Evolutionary conservation across 1,140 invertebrate genomes (phyloP).

Genomic region (Drosophila orosa): DNA sequence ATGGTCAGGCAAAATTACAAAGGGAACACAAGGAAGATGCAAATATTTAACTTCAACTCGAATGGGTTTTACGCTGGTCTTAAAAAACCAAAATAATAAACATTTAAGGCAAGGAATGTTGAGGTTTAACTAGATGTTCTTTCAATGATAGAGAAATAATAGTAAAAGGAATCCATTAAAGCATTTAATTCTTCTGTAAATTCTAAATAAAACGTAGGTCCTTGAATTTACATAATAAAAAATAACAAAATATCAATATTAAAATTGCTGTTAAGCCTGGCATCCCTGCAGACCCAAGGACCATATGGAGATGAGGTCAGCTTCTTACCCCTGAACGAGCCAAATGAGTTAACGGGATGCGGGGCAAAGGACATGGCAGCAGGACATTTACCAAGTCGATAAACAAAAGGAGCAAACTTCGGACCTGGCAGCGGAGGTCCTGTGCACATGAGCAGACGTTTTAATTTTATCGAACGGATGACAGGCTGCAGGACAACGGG

Average conservation of each 20-base stretch:
- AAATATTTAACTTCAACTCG: constrained; percentile 9
- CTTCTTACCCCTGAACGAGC: constrained; percentile 3
- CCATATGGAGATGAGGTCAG: constrained; percentile 32
- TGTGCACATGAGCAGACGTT: constrained; percentile 74
- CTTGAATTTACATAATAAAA: too few relatives aligned
- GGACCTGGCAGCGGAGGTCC: constrained; percentile 39
- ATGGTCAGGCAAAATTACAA: constrained; percentile 49
- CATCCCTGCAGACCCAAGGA: background rate
- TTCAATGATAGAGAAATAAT: background rate
- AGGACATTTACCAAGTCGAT: constrained; percentile 63
- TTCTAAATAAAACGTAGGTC: too few relatives aligned
- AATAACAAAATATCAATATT: background rate
- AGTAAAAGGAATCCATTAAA: too few relatives aligned
- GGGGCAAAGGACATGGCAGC: constrained; percentile 21
- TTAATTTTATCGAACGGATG: constrained; percentile 79
- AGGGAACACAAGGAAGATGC: constrained; percentile 22
- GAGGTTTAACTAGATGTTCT: background rate
- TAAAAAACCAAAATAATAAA: background rate
- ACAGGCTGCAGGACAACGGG: constrained; percentile 47
- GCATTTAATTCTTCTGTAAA: too few relatives aligned
- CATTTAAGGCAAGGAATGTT: background rate
- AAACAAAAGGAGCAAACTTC: constrained; percentile 65
- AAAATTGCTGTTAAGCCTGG: background rate
- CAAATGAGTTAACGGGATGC: constrained; percentile 43
- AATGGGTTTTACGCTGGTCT: constrained; percentile 4